A percentile compares a stretch with the other conserved stretches of the same genome.
Evolutionary conservation across 2,888 invertebrate genomes (phyloP).

Genomic region (Anorthoa munda): DNA sequence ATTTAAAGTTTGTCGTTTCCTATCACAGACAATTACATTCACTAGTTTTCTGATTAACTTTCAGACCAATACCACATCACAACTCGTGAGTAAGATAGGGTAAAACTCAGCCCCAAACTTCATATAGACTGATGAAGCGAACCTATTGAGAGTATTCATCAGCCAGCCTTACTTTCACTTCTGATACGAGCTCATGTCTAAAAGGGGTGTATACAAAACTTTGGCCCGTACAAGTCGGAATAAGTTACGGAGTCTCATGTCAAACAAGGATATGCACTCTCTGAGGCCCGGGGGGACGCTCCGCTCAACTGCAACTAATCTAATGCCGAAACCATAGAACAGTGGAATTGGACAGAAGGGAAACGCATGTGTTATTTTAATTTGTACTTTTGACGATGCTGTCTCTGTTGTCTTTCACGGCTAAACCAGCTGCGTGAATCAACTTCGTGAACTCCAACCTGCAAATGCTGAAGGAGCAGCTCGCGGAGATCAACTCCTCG

Average conservation of each 20-base stretch:
- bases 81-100: background rate
- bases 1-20: background rate
- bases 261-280: slow-evolving; percentile 90
- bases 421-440: no score
- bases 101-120: slow-evolving; percentile 12
- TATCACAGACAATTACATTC: background rate
- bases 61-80: background rate
- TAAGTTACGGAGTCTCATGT: slow-evolving; percentile 86
- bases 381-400: no score
- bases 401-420: no score
- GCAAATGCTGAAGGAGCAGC: slow-evolving; percentile 98
- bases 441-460: slow-evolving; percentile 99
- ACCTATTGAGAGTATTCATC: slow-evolving; percentile 52
- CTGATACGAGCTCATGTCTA: slow-evolving; percentile 61
- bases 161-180: slow-evolving; percentile 60
- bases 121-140: slow-evolving; percentile 11
- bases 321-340: slow-evolving; percentile 70
- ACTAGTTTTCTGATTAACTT: background rate
- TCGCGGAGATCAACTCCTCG: slow-evolving; percentile 98
- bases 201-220: slow-evolving; percentile 76
- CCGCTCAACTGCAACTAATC: slow-evolving; percentile 82
- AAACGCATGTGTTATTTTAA: background rate
- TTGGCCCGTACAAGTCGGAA: slow-evolving; percentile 78
- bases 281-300: slow-evolving; percentile 72
- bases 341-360: slow-evolving; percentile 21